Evolutionary conservation across 2,888 invertebrate genomes (phyloP).

Genomic region (Acanthosoma haemorrhoidale): DNA sequence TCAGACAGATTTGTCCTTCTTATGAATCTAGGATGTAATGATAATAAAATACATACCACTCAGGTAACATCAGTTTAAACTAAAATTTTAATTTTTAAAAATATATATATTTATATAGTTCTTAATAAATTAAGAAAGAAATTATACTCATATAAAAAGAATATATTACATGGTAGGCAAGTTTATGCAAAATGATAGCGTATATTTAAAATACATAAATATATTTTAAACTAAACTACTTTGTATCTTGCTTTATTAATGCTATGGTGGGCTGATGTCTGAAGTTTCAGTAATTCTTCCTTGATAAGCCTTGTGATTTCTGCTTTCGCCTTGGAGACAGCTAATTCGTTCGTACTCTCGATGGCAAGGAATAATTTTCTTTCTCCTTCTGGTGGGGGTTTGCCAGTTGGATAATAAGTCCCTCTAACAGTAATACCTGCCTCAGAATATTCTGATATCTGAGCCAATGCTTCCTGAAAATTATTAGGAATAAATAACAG

Average conservation of each 20-base stretch:
- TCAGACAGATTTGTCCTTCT: too few relatives aligned
- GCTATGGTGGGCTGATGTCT: conserved; percentile 78
- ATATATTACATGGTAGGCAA: background rate
- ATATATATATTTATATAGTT: too few relatives aligned
- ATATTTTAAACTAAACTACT: conserved; percentile 39
- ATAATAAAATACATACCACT: too few relatives aligned
- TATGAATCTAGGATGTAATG: too few relatives aligned
- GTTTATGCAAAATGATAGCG: background rate
- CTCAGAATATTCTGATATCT: conserved; percentile 98
- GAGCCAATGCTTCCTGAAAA: conserved; percentile 85
- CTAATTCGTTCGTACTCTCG: conserved; percentile 93
- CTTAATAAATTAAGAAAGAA: too few relatives aligned
- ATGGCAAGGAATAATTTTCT: conserved; percentile 96
- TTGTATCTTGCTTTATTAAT: conserved; percentile 55
- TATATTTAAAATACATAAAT: background rate
- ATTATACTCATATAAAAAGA: background rate
- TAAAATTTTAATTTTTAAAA: too few relatives aligned
- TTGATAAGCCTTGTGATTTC: conserved; percentile 97
- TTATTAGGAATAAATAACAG: background rate
- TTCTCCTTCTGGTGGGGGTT: conserved; percentile 85
- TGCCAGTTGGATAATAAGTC: conserved; percentile 88
- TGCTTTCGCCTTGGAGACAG: conserved; percentile 91
- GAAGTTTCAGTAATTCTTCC: conserved; percentile 90
- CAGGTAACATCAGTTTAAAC: too few relatives aligned
- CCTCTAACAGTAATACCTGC: conserved; percentile 98